Conservation (phyloP, 2,888 invertebrate genomes). For the Tetrapedia diversipes region DNA sequence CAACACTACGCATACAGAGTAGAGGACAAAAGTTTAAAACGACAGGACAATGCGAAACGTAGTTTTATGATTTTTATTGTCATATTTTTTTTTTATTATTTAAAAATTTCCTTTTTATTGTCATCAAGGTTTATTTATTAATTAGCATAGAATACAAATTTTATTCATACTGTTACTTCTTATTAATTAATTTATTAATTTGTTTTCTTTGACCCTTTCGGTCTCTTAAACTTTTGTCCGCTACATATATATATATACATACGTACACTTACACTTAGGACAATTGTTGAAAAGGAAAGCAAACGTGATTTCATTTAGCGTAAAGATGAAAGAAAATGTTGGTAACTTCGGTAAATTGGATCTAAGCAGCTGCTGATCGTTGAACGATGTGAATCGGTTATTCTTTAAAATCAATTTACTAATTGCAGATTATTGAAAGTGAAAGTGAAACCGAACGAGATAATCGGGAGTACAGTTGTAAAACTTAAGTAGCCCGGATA, state of each 20-base stretch:
- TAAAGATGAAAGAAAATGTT: not conserved
- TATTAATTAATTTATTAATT: too few relatives aligned
- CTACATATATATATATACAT: not conserved
- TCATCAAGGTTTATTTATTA: too few relatives aligned
- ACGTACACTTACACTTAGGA: too few relatives aligned
- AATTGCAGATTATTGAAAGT: conserved; percentile 63
- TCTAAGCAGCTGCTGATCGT: conserved; percentile 28
- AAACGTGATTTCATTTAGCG: too few relatives aligned
- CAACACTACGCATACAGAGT: not conserved
- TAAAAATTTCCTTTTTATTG: too few relatives aligned
- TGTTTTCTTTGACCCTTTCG: too few relatives aligned
- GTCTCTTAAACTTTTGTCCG: not conserved
- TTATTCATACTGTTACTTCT: too few relatives aligned
- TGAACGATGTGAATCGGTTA: conserved; percentile 19
- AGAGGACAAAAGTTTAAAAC: not conserved
- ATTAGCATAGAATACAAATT: too few relatives aligned
- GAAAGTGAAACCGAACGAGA: conserved; percentile 65
- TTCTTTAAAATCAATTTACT: conserved; percentile 58
- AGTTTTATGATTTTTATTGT: too few relatives aligned
- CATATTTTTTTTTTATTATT: too few relatives aligned
- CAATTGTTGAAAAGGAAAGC: too few relatives aligned
- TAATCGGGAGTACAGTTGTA: conserved; percentile 66
- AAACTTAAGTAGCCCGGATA: conserved; percentile 62
- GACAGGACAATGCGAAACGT: too few relatives aligned
- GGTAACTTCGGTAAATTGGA: conserved; percentile 31